Conservation (phyloP, 2,888 invertebrate genomes). For the Papilio demoleus region DNA sequence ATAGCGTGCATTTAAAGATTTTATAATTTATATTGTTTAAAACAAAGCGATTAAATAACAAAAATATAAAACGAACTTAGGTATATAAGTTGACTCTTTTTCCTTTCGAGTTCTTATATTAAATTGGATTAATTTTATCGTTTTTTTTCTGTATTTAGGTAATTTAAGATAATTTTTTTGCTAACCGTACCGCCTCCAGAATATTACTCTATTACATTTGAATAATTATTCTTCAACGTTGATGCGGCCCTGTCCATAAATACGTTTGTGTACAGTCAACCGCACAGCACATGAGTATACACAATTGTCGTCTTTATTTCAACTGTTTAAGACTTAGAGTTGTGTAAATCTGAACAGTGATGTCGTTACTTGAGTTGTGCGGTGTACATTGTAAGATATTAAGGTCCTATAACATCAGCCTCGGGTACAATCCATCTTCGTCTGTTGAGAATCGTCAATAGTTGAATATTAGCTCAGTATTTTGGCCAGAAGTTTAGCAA, state of each 20-base stretch:
- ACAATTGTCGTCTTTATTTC: constrained; percentile 39
- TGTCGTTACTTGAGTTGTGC: background rate
- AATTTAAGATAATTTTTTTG: too few relatives aligned
- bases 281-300: constrained; percentile 26
- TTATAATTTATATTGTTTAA: too few relatives aligned
- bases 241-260: constrained; percentile 67
- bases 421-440: constrained; percentile 38
- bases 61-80: too few relatives aligned
- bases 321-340: constrained; percentile 29
- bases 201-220: constrained; percentile 75
- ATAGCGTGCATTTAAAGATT: too few relatives aligned
- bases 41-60: too few relatives aligned
- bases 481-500: constrained; percentile 18
- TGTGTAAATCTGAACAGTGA: background rate
- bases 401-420: constrained; percentile 41
- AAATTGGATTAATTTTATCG: too few relatives aligned
- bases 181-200: constrained; percentile 50
- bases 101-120: too few relatives aligned
- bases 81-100: too few relatives aligned
- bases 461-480: constrained; percentile 37
- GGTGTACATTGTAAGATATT: constrained; percentile 35
- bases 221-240: constrained; percentile 73
- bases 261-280: constrained; percentile 47
- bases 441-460: constrained; percentile 33
- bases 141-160: too few relatives aligned